phyloP scores from a whole-genome alignment of 2,113 vertebrate species.

The Pimephales promelas region DNA sequence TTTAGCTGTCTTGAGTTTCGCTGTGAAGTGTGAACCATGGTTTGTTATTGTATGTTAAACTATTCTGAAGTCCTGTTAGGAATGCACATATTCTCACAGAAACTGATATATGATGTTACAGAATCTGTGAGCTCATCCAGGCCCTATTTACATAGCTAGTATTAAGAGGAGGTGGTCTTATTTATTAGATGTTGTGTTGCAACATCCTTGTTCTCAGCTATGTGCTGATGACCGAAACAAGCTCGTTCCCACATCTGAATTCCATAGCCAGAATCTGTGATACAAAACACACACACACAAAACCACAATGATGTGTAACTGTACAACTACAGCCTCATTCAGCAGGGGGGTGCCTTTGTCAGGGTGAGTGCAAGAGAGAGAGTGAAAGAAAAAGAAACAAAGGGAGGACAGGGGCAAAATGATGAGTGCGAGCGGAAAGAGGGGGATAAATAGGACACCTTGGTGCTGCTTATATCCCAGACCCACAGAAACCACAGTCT shows the following conservation, averaged over 20 bases:
- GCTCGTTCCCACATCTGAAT: constrained; percentile 38
- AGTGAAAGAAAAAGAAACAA: not conserved
- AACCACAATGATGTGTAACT: constrained; percentile 33
- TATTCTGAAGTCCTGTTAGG: no score
- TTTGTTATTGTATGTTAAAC: no score
- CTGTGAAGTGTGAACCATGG: no score
- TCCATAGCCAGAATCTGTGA: constrained; percentile 29
- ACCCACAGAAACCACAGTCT: constrained; percentile 5
- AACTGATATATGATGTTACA: no score
- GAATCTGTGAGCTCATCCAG: no score
- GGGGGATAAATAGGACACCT: constrained; percentile 11
- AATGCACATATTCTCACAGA: no score
- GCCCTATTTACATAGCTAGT: no score
- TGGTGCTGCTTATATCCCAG: not conserved
- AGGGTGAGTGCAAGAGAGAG: not conserved
- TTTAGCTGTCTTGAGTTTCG: no score
- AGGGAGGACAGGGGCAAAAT: constrained; percentile 3
- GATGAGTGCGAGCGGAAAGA: not conserved
- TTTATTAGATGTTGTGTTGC: constrained; percentile 6
- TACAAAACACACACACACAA: constrained; percentile 27
- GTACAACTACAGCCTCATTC: constrained; percentile 64
- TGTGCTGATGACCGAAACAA: not conserved
- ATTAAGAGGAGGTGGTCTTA: not conserved
- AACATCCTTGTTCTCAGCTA: not conserved
- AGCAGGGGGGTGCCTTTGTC: constrained; percentile 55